Evolutionary conservation across 1,140 invertebrate species (phyloP), one percentile per base, ranked within the genome.

Genomic region (Aphis craccivora): DNA sequence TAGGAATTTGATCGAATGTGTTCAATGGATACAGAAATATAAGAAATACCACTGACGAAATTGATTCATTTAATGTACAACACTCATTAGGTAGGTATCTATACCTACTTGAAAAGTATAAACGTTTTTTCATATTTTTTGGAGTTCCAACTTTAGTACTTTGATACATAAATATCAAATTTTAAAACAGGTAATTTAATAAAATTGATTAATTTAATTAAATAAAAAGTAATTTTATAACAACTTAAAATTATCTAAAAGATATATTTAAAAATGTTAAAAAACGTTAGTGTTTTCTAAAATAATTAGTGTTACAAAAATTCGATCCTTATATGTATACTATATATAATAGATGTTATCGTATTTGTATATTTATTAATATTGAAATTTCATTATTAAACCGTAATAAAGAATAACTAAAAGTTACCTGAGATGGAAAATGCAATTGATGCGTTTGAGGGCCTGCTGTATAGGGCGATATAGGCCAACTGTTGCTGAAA

Each of bases 371-470:
- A 67, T 76, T n/a, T n/a, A 35, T 76, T 76, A n/a, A 76, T 76
- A n/a, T n/a, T 76, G 9, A 25, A 60, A 60, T 25, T 1, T 9
- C 23, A 30, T 25, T 9, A 30, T 25, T 60, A 2, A 76, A 67
- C 11, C 14, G 3, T 5, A 86, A 18, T 23, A 51, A 37, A 35
- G 2, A 55, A 40, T 55, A 53, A 89, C 20, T 53, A 35, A 89
- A 89, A 89, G 35, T 94, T 94, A 94, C 94, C 89, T 94, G 94
- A 60, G 94, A 86, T 53, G 94, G 91, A 81, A 94, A 94, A 89
- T 92, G 91, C 53, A 94, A 88, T 48, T 90, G 91, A 83, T 86
- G 91, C 87, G 81, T 55, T 87, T 83, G 93, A 83, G 86, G 94
- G 93, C 55, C 93, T 84, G 48, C 94, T 89, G 48, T 95, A 95